Evolutionary conservation across 2,888 invertebrate genomes (phyloP).

Genomic region (Dryocosmus kuriphilus): DNA sequence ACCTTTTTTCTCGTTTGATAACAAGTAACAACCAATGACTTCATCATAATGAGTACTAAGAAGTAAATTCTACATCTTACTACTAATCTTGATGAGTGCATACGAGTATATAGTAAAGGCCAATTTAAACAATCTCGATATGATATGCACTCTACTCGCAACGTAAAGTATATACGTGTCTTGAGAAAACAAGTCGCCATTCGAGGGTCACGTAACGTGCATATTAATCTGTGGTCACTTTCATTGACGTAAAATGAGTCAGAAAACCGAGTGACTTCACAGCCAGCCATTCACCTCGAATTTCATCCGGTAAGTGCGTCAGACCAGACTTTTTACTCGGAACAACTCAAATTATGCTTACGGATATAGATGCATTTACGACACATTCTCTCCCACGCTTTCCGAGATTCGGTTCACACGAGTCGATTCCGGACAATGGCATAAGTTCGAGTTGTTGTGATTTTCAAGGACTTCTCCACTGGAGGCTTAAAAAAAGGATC

Average conservation of each 20-base stretch:
- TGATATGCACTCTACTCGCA: conserved; percentile 7
- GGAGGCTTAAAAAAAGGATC: background rate
- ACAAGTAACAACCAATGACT: background rate
- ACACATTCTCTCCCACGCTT: conserved; percentile 41
- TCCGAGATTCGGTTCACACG: conserved; percentile 29
- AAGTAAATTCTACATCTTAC: background rate
- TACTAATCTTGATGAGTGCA: conserved; percentile 12
- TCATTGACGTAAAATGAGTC: conserved; percentile 69
- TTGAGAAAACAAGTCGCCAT: conserved; percentile 41
- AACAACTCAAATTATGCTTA: conserved; percentile 50
- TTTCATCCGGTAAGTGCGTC: conserved; percentile 67
- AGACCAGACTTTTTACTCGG: conserved; percentile 56
- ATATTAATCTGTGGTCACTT: conserved; percentile 59
- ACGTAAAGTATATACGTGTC: background rate
- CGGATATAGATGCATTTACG: conserved; percentile 39
- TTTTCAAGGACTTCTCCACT: conserved; percentile 13
- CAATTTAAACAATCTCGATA: background rate
- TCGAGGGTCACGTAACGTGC: conserved; percentile 51
- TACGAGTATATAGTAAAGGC: background rate
- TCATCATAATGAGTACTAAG: background rate
- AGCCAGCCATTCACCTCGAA: conserved; percentile 64
- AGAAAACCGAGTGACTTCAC: conserved; percentile 57
- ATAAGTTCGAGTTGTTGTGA: conserved; percentile 14
- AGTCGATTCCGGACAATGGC: conserved; percentile 30
- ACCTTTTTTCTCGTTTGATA: background rate